A percentile compares a stretch with the other conserved stretches of the same genome.
These are phyloP conservation scores for Toxotes jaculatrix DNA, from an alignment of 2,113 vertebrate species.

Conservation along the genomic window DNA sequence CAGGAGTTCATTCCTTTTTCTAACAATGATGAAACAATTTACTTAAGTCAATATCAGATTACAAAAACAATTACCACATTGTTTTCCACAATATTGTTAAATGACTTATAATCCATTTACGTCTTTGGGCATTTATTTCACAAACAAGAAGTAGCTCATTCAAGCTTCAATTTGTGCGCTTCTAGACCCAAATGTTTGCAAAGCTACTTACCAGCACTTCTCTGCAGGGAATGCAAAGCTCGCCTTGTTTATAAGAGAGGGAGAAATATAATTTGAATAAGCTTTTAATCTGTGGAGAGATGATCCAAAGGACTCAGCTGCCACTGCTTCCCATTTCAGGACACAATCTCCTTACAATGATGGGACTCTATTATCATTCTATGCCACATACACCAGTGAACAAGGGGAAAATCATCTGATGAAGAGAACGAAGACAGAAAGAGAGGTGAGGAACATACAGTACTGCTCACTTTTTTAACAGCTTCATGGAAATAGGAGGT, in stretches of 20 bases:
- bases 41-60: constrained; percentile 64
- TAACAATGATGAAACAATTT: constrained; percentile 41
- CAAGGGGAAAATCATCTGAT: constrained; percentile 54
- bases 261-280: constrained; percentile 80
- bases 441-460: constrained; percentile 35
- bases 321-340: constrained; percentile 63
- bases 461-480: constrained; percentile 25
- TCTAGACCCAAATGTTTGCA: constrained; percentile 76
- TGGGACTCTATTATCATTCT: constrained; percentile 68
- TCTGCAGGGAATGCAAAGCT: constrained; percentile 70
- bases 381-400: constrained; percentile 51
- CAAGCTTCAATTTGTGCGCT: constrained; percentile 66
- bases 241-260: constrained; percentile 72
- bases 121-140: constrained; percentile 68
- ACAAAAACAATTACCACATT: constrained; percentile 69
- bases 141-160: constrained; percentile 68
- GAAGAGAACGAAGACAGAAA: constrained; percentile 41
- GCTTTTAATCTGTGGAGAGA: constrained; percentile 82
- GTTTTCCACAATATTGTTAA: constrained; percentile 60
- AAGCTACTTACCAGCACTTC: constrained; percentile 76
- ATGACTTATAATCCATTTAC: constrained; percentile 72
- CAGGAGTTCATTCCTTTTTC: background rate
- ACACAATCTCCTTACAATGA: constrained; percentile 73
- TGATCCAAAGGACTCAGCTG: constrained; percentile 74
- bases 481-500: constrained; percentile 23